Evolutionary conservation across 2,113 vertebrate genomes (phyloP).

Genomic region (Numenius arquata): DNA sequence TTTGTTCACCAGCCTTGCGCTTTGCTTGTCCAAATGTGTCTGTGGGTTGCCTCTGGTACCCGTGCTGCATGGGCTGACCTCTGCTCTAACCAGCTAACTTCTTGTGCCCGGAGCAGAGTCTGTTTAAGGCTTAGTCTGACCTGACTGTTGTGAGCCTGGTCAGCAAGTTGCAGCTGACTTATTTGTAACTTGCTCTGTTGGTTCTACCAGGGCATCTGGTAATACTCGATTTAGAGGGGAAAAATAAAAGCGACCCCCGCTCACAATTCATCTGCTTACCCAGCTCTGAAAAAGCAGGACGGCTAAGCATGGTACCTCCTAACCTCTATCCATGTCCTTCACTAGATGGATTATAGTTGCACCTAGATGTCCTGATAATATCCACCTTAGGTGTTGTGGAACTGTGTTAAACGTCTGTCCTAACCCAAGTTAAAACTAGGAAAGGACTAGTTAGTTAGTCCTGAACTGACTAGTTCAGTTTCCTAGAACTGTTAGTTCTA

Average conservation of each 20-base stretch:
- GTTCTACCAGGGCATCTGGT: background rate
- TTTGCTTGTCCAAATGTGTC: background rate
- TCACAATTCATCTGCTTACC: background rate
- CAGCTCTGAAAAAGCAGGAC: background rate
- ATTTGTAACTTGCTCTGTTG: background rate
- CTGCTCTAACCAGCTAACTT: background rate
- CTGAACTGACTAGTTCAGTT: too few species aligned
- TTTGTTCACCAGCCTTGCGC: background rate
- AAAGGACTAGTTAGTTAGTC: too few species aligned
- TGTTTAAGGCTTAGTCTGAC: background rate
- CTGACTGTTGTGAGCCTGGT: background rate
- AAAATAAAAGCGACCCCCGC: too few species aligned
- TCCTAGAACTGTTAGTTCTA: background rate
- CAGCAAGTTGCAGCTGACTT: background rate
- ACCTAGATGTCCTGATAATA: background rate
- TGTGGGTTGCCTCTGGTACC: background rate
- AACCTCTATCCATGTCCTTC: background rate
- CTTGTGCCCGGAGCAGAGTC: background rate
- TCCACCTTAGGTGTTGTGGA: too few species aligned
- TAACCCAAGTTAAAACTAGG: background rate
- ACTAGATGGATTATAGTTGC: too few species aligned
- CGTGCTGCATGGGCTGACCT: too few species aligned
- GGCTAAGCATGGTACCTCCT: background rate
- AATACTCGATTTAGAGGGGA: background rate
- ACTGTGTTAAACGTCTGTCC: background rate